phyloP scores from a whole-genome alignment of 2,113 vertebrate species.

The Xenopus tropicalis region DNA sequence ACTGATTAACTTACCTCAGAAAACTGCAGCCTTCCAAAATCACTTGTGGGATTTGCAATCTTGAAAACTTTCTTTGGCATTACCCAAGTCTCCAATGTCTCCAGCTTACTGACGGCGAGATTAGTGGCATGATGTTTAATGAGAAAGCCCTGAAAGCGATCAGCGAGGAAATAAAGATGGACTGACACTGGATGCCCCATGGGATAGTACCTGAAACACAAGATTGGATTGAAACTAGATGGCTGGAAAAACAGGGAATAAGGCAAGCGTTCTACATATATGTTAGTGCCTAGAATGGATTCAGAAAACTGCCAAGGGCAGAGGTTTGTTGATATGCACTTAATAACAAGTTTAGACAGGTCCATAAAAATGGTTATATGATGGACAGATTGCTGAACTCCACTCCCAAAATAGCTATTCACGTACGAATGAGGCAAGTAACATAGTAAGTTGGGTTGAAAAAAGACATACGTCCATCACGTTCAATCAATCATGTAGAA shows the following conservation, averaged over 20 bases:
- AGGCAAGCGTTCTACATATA: neutral
- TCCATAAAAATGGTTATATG: no score
- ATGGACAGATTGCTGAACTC: no score
- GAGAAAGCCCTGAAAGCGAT: slow-evolving; percentile 95
- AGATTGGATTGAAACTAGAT: slow-evolving; percentile 1
- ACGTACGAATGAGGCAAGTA: no score
- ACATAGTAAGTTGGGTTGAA: no score
- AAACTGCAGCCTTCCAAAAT: slow-evolving; percentile 87
- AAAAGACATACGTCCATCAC: no score
- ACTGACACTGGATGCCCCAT: slow-evolving; percentile 91
- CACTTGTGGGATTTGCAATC: slow-evolving; percentile 76
- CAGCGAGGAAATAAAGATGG: slow-evolving; percentile 93
- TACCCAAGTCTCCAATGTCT: slow-evolving; percentile 95
- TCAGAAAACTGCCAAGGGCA: neutral
- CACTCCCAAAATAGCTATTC: no score
- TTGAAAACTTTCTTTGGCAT: slow-evolving; percentile 90
- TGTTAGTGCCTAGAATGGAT: neutral
- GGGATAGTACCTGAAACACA: slow-evolving; percentile 80
- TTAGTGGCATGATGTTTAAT: slow-evolving; percentile 91
- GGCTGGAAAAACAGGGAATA: slow-evolving; percentile 18
- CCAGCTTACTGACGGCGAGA: slow-evolving; percentile 90
- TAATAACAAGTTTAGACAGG: no score
- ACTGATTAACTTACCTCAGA: slow-evolving; percentile 76
- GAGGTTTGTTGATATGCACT: slow-evolving; percentile 1
- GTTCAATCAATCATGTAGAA: no score